Base-by-base conservation (phyloP, 1,140 invertebrate species). In the Solen grandis region DNA sequence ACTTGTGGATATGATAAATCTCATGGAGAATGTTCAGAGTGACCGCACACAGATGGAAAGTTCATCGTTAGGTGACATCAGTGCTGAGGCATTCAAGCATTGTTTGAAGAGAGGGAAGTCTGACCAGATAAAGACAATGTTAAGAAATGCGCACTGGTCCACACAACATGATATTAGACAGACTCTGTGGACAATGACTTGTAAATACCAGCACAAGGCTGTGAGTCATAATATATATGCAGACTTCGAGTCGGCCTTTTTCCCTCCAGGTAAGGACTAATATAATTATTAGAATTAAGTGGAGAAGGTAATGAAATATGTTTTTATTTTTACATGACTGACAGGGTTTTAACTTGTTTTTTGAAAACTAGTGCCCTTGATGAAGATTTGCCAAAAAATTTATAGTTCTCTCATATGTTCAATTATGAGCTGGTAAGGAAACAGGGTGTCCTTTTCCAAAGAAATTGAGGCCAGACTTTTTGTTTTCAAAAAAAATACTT, bases 241-340 rank as follows among this genome's bases (percentile, higher is more conserved):
- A 19, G 85, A 88, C 65, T 81, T 86, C 57, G 81, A 81, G 36
- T 62, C 70, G 25, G 83, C 85, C 31, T 62, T 88, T 29, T 83
- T 84, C 63, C 77, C 75, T 36, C 27, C 77, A 52, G 70, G 85
- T 86, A 85, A 77, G n/a, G n/a, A n/a, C n/a, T n/a, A n/a, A n/a
- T n/a, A n/a, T n/a, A n/a, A n/a, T n/a, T n/a, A n/a, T n/a, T n/a
- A n/a, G n/a, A n/a, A n/a, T n/a, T n/a, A n/a, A n/a, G n/a, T n/a
- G n/a, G n/a, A n/a, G n/a, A n/a, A n/a, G n/a, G n/a, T n/a, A n/a
- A n/a, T n/a, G n/a, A n/a, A n/a, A n/a, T 62, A 70, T 50, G 41
- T 29, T 29, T 60, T 63, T 35, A 38, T 41, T 16, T 35, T 19
- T 35, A 41, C 22, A 52, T 16, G 54, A 65, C 25, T 19, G 36